phyloP scores from a whole-genome alignment of 53 echinoderm and acorn worm genomes.

The Actinopyga echinites region DNA sequence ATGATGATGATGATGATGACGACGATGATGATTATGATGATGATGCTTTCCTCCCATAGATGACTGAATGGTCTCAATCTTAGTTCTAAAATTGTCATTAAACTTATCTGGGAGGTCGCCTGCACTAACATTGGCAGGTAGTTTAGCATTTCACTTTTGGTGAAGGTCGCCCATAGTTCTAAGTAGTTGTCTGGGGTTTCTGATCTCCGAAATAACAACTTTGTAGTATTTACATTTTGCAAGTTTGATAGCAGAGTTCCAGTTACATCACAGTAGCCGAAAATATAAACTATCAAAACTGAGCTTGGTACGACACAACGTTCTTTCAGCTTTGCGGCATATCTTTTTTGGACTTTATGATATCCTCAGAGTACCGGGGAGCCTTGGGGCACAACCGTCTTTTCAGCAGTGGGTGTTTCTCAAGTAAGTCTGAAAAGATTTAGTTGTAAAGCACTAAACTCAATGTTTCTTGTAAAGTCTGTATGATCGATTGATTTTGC shows the following conservation, averaged over 20 bases:
- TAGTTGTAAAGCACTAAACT: neutral
- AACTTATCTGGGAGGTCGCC: neutral
- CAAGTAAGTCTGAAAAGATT: neutral
- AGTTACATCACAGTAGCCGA: neutral
- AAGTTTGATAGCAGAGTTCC: neutral
- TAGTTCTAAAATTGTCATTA: too few relatives aligned
- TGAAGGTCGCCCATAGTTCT: too few relatives aligned
- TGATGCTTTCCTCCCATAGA: neutral
- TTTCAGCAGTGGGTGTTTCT: neutral
- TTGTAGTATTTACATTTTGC: neutral
- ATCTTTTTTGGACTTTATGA: neutral
- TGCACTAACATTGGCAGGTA: neutral
- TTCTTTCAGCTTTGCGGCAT: conserved; percentile 8
- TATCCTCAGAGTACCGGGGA: neutral
- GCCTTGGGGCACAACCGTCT: neutral
- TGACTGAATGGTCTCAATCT: neutral
- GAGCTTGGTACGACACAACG: neutral
- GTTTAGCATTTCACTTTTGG: neutral
- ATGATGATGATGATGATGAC: too few relatives aligned
- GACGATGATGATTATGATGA: neutral
- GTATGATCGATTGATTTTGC: neutral
- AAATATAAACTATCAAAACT: neutral
- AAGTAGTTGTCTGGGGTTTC: too few relatives aligned
- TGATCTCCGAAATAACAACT: too few relatives aligned
- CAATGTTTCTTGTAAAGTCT: too few relatives aligned